Evolutionary conservation across 2,888 invertebrate species (phyloP).

Genomic region (Augochlorella aurata): DNA sequence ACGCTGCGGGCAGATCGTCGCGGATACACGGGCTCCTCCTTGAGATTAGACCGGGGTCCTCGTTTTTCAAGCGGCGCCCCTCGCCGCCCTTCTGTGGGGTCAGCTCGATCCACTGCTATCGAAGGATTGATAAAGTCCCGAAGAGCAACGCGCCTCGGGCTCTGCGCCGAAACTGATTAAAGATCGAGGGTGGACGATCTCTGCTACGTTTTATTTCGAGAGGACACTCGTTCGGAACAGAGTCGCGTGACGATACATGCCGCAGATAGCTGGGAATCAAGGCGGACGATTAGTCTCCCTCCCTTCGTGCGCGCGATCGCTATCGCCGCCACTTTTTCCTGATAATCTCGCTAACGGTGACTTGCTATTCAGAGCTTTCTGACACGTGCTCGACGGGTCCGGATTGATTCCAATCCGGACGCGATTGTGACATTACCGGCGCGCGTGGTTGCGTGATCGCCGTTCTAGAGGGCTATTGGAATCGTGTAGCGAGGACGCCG

Average conservation of each 20-base stretch:
- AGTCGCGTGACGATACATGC: slow-evolving; percentile 3
- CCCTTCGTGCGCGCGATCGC: background rate
- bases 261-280: slow-evolving; percentile 8
- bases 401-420: slow-evolving; percentile 2
- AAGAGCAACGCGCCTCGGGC: slow-evolving; percentile 51
- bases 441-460: background rate
- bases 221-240: background rate
- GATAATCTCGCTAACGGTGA: background rate
- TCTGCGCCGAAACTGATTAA: background rate
- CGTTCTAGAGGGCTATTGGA: background rate
- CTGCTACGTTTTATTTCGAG: slow-evolving; percentile 8
- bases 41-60: slow-evolving; percentile 65
- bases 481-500: background rate
- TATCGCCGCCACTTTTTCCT: background rate
- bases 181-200: background rate
- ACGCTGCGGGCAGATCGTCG: slow-evolving; percentile 53
- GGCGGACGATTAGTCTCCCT: slow-evolving; percentile 9
- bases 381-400: slow-evolving; percentile 6
- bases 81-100: slow-evolving; percentile 45
- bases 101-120: slow-evolving; percentile 12
- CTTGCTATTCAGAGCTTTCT: slow-evolving; percentile 3
- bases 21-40: slow-evolving; percentile 43
- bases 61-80: slow-evolving; percentile 61
- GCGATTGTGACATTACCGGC: background rate
- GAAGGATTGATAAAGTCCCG: slow-evolving; percentile 67